phyloP scores from a whole-genome alignment of 2,113 vertebrate species.

The Hippopotamus amphibius region DNA sequence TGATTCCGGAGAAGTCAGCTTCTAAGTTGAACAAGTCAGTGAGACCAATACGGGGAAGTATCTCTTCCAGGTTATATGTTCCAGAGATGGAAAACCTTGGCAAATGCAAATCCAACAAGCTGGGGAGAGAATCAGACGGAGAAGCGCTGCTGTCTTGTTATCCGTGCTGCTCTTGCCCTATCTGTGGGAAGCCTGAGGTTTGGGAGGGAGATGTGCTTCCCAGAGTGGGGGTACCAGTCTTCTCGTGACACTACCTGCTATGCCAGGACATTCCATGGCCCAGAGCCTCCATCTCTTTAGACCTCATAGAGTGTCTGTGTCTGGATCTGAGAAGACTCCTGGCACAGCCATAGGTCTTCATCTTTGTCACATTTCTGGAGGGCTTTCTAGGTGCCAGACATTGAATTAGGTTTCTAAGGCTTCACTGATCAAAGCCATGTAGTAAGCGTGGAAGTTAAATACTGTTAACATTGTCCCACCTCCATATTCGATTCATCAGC shows the following conservation, averaged over 20 bases:
- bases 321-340: neutral
- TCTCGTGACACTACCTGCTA: fast-evolving
- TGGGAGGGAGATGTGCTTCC: no score
- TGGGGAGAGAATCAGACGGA: slow-evolving; percentile 3
- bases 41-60: slow-evolving; percentile 64
- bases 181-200: neutral
- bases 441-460: neutral
- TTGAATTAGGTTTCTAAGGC: neutral
- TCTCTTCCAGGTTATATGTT: slow-evolving; percentile 41
- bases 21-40: neutral
- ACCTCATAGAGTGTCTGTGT: no score
- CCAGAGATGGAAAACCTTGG: slow-evolving; percentile 63
- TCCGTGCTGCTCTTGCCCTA: fast-evolving
- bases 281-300: no score
- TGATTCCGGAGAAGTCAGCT: slow-evolving; percentile 43
- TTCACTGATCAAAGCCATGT: neutral
- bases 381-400: neutral
- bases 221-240: fast-evolving
- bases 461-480: neutral
- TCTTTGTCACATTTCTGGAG: fast-evolving
- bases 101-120: slow-evolving; percentile 66
- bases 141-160: fast-evolving
- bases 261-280: neutral
- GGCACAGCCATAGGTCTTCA: neutral
- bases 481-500: fast-evolving